Evolutionary conservation across 2,113 vertebrate species (phyloP).

Genomic region (Notothenia rossii): DNA sequence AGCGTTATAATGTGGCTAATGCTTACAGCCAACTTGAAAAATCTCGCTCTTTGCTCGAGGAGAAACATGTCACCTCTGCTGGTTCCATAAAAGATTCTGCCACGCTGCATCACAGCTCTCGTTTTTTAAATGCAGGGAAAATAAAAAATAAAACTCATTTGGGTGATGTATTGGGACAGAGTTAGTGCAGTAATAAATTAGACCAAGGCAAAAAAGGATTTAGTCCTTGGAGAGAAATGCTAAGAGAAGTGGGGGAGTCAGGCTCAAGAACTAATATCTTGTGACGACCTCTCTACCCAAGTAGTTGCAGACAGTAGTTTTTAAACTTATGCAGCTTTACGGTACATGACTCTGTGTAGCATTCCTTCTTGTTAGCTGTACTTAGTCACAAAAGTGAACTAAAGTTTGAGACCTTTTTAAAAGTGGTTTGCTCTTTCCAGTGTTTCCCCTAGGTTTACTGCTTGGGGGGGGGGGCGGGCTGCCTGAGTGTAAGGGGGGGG

Average conservation of each 20-base stretch:
- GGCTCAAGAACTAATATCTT: constrained; percentile 60
- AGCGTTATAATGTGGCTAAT: constrained; percentile 72
- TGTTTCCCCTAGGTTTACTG: no score
- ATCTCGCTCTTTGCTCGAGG: constrained; percentile 59
- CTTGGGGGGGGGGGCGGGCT: no score
- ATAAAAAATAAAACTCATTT: constrained; percentile 59
- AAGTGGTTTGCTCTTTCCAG: no score
- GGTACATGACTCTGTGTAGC: constrained; percentile 50
- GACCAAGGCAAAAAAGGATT: constrained; percentile 66
- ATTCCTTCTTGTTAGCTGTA: constrained; percentile 27
- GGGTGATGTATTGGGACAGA: constrained; percentile 62
- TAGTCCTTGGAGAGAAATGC: constrained; percentile 61
- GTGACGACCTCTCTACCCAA: constrained; percentile 43
- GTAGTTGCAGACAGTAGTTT: constrained; percentile 41
- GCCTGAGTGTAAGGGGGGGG: no score
- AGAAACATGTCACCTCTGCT: constrained; percentile 79
- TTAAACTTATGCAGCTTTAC: constrained; percentile 54
- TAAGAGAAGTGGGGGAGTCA: constrained; percentile 59
- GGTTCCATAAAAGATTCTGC: constrained; percentile 74
- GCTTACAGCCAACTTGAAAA: constrained; percentile 74
- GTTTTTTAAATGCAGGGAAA: constrained; percentile 58
- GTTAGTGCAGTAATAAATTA: constrained; percentile 70
- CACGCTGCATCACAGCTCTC: constrained; percentile 61
- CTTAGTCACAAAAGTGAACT: constrained; percentile 21
- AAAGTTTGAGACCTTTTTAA: no score